Conservation (phyloP, 30 jellyfish, hydroid and myxozoan genomes). For the Mastigias papua region DNA sequence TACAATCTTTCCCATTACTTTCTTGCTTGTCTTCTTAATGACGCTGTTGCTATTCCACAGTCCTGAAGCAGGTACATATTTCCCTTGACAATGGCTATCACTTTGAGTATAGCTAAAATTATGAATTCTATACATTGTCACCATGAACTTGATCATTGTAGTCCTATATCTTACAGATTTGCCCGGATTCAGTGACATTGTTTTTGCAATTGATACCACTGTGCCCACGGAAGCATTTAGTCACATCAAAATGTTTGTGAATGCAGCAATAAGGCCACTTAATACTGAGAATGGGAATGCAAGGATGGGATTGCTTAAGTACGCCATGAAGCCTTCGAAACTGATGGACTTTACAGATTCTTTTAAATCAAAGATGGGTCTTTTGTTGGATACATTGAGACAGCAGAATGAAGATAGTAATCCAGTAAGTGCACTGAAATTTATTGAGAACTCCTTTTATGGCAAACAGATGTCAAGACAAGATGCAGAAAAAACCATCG, state of each 20-base stretch:
- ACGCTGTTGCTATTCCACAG: no score
- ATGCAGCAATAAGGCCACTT: conserved; percentile 28
- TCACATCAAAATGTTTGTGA: conserved; percentile 35
- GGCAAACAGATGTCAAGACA: conserved; percentile 1
- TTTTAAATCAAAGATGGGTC: not conserved
- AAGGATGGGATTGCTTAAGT: conserved; percentile 46
- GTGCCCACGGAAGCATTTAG: conserved; percentile 9
- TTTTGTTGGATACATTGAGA: conserved; percentile 17
- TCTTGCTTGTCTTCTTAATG: no score
- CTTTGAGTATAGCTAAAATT: no score
- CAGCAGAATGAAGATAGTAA: conserved; percentile 21
- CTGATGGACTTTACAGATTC: conserved; percentile 24
- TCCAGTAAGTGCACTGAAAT: conserved; percentile 39
- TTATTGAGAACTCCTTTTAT: conserved; percentile 17
- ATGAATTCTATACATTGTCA: no score
- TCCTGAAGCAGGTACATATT: no score
- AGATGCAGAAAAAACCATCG: conserved; percentile 39
- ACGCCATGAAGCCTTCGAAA: conserved; percentile 20
- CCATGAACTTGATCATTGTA: no score
- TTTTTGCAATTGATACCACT: conserved; percentile 63
- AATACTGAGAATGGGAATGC: conserved; percentile 1
- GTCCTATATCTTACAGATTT: conserved; percentile 13
- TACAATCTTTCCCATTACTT: no score
- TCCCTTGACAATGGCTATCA: no score
- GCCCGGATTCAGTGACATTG: conserved; percentile 43